Percentiles rank a stretch among this genome's conserved stretches.
Conservation (phyloP, 2,888 invertebrate genomes). For the Chrysotoxum bicinctum region DNA sequence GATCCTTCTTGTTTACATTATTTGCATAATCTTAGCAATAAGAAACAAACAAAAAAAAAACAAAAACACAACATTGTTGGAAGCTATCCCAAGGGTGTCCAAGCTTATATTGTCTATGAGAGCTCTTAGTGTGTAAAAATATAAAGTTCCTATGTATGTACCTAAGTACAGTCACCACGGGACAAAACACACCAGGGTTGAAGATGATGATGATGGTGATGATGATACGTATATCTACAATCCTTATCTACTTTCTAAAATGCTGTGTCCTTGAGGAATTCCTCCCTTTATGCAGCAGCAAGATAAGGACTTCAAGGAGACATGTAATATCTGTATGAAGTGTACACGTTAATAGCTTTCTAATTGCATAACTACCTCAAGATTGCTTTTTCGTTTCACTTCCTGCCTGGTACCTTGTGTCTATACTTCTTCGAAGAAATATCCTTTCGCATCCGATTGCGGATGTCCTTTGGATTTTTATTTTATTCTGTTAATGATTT, state of each 20-base stretch:
- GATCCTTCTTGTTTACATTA: neutral
- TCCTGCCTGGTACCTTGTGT: neutral
- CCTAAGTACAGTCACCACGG: neutral
- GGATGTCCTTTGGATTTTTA: conserved; percentile 4
- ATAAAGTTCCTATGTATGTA: neutral
- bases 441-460: conserved; percentile 10
- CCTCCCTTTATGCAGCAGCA: conserved; percentile 2
- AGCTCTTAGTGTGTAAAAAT: neutral
- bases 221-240: neutral
- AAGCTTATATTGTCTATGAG: conserved; percentile 7
- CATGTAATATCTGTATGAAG: conserved; percentile 16
- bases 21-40: conserved; percentile 48
- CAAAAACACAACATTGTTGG: conserved; percentile 14
- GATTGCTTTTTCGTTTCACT: conserved; percentile 22
- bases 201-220: neutral
- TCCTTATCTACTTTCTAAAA: neutral
- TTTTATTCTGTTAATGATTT: conserved; percentile 15
- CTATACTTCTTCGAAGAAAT: neutral
- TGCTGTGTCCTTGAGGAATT: conserved; percentile 9
- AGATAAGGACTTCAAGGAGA: neutral
- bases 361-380: conserved; percentile 58
- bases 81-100: conserved; percentile 29
- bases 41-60: conserved; percentile 11
- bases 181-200: neutral
- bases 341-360: conserved; percentile 53